Evolutionary conservation across 2,113 vertebrate genomes (phyloP).

Genomic region (Xyrauchen texanus): DNA sequence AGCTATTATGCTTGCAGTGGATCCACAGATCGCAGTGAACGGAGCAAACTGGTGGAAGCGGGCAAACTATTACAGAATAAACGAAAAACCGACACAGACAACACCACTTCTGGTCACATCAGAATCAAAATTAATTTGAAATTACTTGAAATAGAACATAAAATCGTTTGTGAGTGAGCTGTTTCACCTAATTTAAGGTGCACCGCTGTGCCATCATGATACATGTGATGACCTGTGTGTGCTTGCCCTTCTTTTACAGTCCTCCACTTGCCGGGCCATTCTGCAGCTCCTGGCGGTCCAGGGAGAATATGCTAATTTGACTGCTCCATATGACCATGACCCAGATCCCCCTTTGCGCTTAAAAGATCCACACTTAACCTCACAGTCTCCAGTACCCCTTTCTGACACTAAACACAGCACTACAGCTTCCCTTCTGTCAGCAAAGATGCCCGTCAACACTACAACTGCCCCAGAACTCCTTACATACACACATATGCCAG

Average conservation of each 20-base stretch:
- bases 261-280: constrained; percentile 18
- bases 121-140: too few relatives aligned
- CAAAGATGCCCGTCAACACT: background rate
- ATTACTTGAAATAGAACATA: too few relatives aligned
- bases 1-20: too few relatives aligned
- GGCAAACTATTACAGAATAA: too few relatives aligned
- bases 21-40: too few relatives aligned
- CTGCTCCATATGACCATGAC: constrained; percentile 20
- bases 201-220: too few relatives aligned
- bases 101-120: too few relatives aligned
- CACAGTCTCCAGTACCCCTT: background rate
- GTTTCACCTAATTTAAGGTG: too few relatives aligned
- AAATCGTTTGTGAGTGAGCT: too few relatives aligned
- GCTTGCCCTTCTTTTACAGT: constrained; percentile 35
- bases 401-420: background rate
- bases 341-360: background rate
- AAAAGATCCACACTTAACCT: constrained; percentile 3
- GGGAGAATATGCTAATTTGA: constrained; percentile 48
- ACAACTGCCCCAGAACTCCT: background rate
- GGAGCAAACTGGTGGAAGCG: too few relatives aligned
- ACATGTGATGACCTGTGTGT: background rate
- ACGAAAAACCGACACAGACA: too few relatives aligned
- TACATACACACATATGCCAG: background rate
- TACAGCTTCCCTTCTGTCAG: background rate
- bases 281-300: constrained; percentile 48